Base-by-base conservation (phyloP, 1,140 invertebrate species). In the Drosophila nannoptera region DNA sequence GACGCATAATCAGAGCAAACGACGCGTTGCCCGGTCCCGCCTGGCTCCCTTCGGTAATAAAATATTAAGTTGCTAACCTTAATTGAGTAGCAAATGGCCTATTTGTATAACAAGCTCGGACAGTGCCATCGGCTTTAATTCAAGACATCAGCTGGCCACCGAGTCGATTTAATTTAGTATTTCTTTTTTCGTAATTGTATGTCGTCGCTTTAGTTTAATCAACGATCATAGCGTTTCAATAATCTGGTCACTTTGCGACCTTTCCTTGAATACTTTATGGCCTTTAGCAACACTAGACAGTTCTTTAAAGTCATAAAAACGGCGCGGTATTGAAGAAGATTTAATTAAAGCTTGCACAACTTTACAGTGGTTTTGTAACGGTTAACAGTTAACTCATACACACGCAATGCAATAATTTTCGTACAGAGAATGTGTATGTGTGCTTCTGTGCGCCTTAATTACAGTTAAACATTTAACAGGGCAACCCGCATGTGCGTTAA, bases 1-100 rank as follows among this genome's bases (percentile, higher is more conserved):
- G 45, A 40, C 46, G 75, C 49, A 80, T 84, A 77, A 80, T 80
- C 66, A 77, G 84, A 81, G 68, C 69, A 74, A 86, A 80, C 81
- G 69, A 58, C 53, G 49, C 35, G 35, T 36, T 4, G 35, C 35
- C 40, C n/a, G 6, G 40, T n/a, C 12, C 12, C n/a, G n/a, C 7
- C 8, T n/a, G 40, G 5, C 3, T 43, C 40, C 5, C 49, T 56
- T 70, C 70, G 59, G 65, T 86, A 74, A 80, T 84, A 59, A 84
- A 80, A 80, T 86, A 84, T 84, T 86, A 74, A 80, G 60, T 35
- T 80, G 65, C 36, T 68, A 42, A 38, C 58, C 32, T 60, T 78
- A 84, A 84, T 84, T 84, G 80, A 84, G 76, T 76, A 52, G 54
- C 62, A 49, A 66, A 61, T 62, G 68, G 70, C 69, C 69, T 81